Evolutionary conservation across 2,113 vertebrate species (phyloP).

Genomic region (Pipa parva): DNA sequence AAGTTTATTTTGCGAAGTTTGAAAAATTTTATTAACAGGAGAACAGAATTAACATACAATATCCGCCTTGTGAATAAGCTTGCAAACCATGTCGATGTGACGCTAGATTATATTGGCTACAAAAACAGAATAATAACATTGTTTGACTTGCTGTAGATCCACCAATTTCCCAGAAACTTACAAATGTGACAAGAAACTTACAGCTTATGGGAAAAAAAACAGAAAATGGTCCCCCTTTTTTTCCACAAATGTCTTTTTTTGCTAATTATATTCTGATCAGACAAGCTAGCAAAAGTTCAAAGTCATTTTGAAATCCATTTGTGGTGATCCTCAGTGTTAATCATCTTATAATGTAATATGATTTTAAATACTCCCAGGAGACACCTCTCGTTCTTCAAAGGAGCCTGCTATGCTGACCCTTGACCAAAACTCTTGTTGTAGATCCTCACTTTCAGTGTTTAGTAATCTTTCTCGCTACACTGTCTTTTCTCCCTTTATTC

Average conservation of each 20-base stretch:
- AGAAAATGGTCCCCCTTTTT: background rate
- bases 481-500: constrained; percentile 18
- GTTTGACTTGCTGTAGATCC: too few relatives aligned
- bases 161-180: too few relatives aligned
- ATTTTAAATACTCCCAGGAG: constrained; percentile 54
- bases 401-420: constrained; percentile 49
- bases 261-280: constrained; percentile 50
- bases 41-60: too few relatives aligned
- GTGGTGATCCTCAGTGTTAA: constrained; percentile 60
- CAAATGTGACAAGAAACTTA: too few relatives aligned
- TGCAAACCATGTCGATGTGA: too few relatives aligned
- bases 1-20: too few relatives aligned
- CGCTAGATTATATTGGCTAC: too few relatives aligned
- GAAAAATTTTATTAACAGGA: too few relatives aligned
- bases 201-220: background rate
- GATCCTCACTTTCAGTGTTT: constrained; percentile 38
- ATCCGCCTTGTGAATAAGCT: too few relatives aligned
- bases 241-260: background rate
- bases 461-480: constrained; percentile 21
- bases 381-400: constrained; percentile 64
- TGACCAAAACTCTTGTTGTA: constrained; percentile 30
- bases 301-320: constrained; percentile 58
- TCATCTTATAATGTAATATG: constrained; percentile 54
- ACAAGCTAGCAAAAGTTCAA: constrained; percentile 59
- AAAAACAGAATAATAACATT: too few relatives aligned